Conservation (phyloP, 2,797 vertebrate species). For the Margarornis squamiger region DNA sequence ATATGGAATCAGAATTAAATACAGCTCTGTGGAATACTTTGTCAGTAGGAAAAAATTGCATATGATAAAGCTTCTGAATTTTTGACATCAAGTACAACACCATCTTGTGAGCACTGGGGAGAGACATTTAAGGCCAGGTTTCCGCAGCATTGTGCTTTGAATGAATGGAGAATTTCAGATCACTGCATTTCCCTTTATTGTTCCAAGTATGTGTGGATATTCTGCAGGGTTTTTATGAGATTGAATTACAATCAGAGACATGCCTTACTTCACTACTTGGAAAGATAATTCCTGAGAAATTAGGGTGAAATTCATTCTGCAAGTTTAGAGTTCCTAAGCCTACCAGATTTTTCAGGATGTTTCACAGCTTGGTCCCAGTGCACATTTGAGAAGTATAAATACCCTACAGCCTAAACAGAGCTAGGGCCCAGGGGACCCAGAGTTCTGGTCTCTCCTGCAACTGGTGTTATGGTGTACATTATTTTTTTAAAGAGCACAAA, state of each 20-base stretch:
- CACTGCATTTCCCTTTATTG: slow-evolving; percentile 11
- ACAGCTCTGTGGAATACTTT: slow-evolving; percentile 48
- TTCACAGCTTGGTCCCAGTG: background rate
- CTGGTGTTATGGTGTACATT: background rate
- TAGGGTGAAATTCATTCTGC: background rate
- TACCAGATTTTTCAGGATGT: background rate
- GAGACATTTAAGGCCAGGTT: slow-evolving; percentile 26
- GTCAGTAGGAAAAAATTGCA: slow-evolving; percentile 35
- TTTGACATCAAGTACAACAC: slow-evolving; percentile 52
- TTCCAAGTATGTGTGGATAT: background rate
- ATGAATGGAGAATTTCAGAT: slow-evolving; percentile 10
- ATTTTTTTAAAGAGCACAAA: background rate
- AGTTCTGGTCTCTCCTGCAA: background rate
- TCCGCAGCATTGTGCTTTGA: background rate
- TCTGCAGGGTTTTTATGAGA: background rate
- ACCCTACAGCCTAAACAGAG: background rate
- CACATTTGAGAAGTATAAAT: background rate
- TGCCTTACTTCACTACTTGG: background rate
- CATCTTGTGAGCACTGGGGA: slow-evolving; percentile 64
- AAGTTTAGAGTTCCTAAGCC: background rate
- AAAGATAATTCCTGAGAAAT: slow-evolving; percentile 30
- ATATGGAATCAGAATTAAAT: slow-evolving; percentile 67
- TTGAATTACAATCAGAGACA: slow-evolving; percentile 21
- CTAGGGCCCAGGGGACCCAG: background rate
- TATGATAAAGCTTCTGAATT: slow-evolving; percentile 34